phyloP scores from a whole-genome alignment of 1,140 invertebrate species.

The Microplitis mediator region DNA sequence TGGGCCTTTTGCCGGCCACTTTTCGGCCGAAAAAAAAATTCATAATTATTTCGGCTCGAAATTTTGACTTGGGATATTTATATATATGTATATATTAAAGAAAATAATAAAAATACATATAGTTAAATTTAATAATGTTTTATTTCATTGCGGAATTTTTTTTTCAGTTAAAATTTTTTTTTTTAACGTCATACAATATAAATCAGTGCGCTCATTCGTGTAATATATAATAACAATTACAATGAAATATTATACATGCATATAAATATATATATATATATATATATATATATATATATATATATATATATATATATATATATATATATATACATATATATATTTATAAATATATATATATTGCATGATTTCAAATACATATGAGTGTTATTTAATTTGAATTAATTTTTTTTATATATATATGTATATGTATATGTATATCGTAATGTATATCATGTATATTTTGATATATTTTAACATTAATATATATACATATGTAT shows the following conservation, averaged over 20 bases:
- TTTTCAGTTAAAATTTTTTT: constrained; percentile 23
- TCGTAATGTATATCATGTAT: background rate
- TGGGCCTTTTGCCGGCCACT: too few species aligned
- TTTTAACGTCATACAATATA: constrained; percentile 48
- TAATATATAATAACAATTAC: constrained; percentile 42
- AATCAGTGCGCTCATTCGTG: constrained; percentile 55
- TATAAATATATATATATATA: constrained; percentile 20
- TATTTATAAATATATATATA: background rate
- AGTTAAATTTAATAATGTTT: too few species aligned
- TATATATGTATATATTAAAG: too few species aligned
- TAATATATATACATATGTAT: background rate
- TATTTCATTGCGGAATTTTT: background rate
- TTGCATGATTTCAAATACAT: background rate
- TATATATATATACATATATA: background rate
- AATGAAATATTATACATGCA: constrained; percentile 45
- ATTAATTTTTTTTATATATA: too few species aligned
- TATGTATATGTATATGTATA: background rate
- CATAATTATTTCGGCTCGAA: too few species aligned
- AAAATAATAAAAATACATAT: too few species aligned
- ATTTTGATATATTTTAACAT: background rate
- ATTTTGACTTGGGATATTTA: too few species aligned
- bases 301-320: constrained; percentile 31
- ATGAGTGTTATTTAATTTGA: too few species aligned
- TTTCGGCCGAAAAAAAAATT: too few species aligned
- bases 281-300: constrained; percentile 18